phyloP scores from a whole-genome alignment of 1,140 invertebrate species.

The Aphelenchoides besseyi region DNA sequence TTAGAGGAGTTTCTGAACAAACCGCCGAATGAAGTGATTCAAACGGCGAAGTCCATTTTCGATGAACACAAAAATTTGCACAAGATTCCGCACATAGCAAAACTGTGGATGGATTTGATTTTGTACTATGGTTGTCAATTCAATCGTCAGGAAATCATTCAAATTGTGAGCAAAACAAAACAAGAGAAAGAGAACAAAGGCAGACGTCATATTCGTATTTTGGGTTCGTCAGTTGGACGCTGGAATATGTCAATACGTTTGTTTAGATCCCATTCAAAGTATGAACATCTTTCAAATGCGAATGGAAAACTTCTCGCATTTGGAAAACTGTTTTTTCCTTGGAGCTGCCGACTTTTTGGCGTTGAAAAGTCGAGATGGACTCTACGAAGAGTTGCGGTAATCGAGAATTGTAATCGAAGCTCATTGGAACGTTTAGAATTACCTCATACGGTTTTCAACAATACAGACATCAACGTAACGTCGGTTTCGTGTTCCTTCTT shows the following conservation, averaged over 20 bases:
- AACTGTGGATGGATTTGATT: not conserved
- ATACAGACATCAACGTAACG: no score
- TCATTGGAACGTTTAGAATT: no score
- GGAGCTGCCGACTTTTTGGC: not conserved
- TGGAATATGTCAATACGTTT: not conserved
- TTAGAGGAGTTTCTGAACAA: slow-evolving; percentile 17
- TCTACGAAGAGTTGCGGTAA: not conserved
- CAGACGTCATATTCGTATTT: not conserved
- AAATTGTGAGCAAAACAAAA: not conserved
- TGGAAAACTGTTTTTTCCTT: not conserved
- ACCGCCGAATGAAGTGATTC: not conserved
- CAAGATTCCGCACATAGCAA: not conserved
- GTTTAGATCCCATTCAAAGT: not conserved
- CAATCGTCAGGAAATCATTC: not conserved
- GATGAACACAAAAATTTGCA: not conserved
- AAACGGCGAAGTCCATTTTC: not conserved
- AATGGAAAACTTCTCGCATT: not conserved
- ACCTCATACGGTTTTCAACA: no score
- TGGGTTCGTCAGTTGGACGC: not conserved
- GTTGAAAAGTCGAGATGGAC: not conserved
- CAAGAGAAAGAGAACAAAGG: not conserved
- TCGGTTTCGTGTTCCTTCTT: not conserved
- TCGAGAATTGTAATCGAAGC: no score
- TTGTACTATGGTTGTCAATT: not conserved
- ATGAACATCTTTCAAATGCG: not conserved